Percentiles rank a stretch among this genome's conserved stretches.
Conservation (phyloP, 2,113 vertebrate species). For the Aepyceros melampus region DNA sequence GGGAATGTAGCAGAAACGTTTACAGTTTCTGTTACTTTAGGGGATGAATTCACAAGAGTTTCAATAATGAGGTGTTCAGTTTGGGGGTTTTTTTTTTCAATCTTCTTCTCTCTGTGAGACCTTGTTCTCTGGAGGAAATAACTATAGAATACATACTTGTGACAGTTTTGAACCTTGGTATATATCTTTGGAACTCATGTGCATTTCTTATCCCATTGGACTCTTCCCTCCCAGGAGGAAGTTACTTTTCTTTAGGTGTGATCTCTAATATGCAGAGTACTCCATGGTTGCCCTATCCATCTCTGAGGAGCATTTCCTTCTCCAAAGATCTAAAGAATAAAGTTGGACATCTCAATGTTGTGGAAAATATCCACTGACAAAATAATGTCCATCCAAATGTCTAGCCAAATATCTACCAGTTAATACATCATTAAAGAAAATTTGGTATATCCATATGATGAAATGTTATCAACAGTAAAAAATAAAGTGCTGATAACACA, state of each 20-base stretch:
- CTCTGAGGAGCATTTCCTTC: not conserved
- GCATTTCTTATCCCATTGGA: not conserved
- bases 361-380: not conserved
- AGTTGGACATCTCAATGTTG: not conserved
- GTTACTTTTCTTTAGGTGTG: not conserved
- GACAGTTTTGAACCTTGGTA: not conserved
- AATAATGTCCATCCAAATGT: not conserved
- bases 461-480: not conserved
- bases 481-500: not conserved
- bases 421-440: not conserved
- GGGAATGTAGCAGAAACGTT: not conserved
- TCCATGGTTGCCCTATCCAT: not conserved
- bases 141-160: not conserved
- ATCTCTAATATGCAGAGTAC: not conserved
- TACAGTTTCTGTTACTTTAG: not conserved
- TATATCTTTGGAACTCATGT: not conserved
- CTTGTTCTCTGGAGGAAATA: not conserved
- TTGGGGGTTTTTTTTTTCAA: not conserved
- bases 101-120: not conserved
- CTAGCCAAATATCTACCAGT: not conserved
- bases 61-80: not conserved
- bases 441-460: not conserved
- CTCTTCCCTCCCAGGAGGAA: not conserved
- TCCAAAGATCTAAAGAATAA: not conserved
- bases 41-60: not conserved